Conservation (phyloP, 2,797 vertebrate species). For the Rhabdophis nuchalis region DNA sequence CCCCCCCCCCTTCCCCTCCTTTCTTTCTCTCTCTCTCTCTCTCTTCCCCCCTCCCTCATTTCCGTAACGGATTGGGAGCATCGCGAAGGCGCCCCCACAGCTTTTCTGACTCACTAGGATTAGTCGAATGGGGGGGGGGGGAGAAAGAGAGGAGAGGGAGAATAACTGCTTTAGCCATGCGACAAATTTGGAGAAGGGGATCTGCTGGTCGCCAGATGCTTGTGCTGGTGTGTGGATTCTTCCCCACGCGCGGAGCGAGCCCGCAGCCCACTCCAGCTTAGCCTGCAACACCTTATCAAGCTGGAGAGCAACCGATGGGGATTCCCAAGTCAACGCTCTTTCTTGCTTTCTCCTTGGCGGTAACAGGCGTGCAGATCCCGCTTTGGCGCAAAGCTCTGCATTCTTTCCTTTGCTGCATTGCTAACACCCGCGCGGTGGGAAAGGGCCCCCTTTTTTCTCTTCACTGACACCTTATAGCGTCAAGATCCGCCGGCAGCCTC, state of each 20-base stretch:
- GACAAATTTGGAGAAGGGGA: background rate
- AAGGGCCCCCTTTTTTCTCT: background rate
- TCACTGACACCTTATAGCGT: background rate
- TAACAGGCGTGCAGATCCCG: background rate
- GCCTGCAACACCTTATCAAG: background rate
- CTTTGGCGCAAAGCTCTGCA: background rate
- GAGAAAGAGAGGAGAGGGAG: too few relatives aligned
- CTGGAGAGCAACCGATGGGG: background rate
- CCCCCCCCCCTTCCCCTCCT: accelerated
- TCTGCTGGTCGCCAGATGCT: constrained; percentile 8
- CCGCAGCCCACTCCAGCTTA: background rate
- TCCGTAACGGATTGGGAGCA: background rate
- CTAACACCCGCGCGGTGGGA: background rate
- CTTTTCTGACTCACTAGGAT: constrained; percentile 13
- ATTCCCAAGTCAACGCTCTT: background rate
- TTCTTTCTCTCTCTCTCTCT: too few relatives aligned
- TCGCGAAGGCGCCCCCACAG: background rate
- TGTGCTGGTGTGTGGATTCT: background rate
- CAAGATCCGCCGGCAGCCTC: background rate
- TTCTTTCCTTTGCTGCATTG: background rate
- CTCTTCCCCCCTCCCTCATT: too few relatives aligned
- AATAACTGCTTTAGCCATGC: constrained; percentile 7
- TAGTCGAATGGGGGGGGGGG: background rate
- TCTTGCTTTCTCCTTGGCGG: background rate
- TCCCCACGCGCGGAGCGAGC: background rate